These are phyloP conservation scores for Enteromius trimaculatus DNA, from an alignment of 2,797 vertebrate species.

Conservation along the genomic window DNA sequence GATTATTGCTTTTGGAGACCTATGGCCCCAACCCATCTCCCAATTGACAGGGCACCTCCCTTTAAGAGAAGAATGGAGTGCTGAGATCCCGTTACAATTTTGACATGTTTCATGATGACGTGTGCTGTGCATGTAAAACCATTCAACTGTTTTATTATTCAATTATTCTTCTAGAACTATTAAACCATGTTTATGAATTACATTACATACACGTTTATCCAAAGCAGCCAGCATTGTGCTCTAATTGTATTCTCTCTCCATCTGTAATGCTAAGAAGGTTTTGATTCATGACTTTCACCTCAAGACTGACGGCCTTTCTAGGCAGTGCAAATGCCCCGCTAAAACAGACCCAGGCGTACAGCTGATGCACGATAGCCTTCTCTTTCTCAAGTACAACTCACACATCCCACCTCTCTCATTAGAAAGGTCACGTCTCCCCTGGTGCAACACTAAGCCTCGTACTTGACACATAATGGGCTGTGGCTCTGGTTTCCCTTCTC, in stretches of 20 bases:
- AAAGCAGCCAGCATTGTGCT: background rate
- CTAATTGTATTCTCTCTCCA: background rate
- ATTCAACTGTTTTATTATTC: background rate
- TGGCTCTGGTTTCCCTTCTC: constrained; percentile 21
- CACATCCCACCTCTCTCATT: constrained; percentile 18
- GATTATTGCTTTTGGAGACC: constrained; percentile 34
- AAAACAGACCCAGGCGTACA: background rate
- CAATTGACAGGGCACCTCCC: constrained; percentile 4
- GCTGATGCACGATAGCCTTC: constrained; percentile 4
- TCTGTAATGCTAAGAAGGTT: constrained; percentile 11
- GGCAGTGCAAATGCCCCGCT: background rate
- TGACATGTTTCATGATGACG: background rate
- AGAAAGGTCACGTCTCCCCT: constrained; percentile 38
- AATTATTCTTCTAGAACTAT: background rate
- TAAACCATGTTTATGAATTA: background rate
- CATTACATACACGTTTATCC: background rate
- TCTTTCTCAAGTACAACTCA: constrained; percentile 11
- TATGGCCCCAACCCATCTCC: background rate
- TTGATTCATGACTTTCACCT: constrained; percentile 15
- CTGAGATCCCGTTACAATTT: background rate
- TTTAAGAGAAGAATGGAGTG: background rate
- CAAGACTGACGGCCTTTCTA: background rate
- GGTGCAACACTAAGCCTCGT: constrained; percentile 30
- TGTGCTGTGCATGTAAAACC: background rate
- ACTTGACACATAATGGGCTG: constrained; percentile 13